A percentile compares a stretch with the other conserved stretches of the same genome.
Evolutionary conservation across 2,113 vertebrate genomes (phyloP).

Genomic region (Megaceryle maxima): DNA sequence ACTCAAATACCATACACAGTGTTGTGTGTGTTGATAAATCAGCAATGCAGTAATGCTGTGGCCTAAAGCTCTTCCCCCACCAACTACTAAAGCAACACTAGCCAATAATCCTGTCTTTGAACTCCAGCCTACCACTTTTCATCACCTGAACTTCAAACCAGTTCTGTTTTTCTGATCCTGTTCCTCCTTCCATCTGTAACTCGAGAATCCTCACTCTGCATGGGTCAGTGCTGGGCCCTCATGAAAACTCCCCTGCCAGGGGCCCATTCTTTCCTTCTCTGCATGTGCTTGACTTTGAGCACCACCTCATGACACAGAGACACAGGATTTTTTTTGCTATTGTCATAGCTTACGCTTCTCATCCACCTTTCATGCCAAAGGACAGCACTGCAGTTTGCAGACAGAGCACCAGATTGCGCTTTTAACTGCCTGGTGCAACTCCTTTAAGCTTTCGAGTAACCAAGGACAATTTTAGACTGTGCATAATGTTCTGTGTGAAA

Average conservation of each 20-base stretch:
- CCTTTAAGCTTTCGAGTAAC: conserved; percentile 1
- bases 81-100: conserved; percentile 4
- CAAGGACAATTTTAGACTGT: neutral
- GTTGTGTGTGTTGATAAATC: conserved; percentile 33
- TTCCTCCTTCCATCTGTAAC: neutral
- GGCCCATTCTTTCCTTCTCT: neutral
- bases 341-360: neutral
- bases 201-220: neutral
- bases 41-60: neutral
- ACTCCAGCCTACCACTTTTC: neutral
- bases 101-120: conserved; percentile 52
- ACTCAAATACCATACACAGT: conserved; percentile 28
- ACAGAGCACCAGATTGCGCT: neutral
- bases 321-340: neutral
- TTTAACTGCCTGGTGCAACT: neutral
- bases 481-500: neutral
- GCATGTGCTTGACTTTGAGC: neutral
- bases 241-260: conserved; percentile 16
- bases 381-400: neutral
- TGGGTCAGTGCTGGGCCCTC: neutral
- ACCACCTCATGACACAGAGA: neutral
- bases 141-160: conserved; percentile 32
- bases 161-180: conserved; percentile 7
- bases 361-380: conserved; percentile 17
- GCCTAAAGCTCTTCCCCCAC: neutral